Evolutionary conservation across 2,888 invertebrate genomes (phyloP), one percentile per base, ranked within the genome.

Genomic region (Onthophagus sagittarius): DNA sequence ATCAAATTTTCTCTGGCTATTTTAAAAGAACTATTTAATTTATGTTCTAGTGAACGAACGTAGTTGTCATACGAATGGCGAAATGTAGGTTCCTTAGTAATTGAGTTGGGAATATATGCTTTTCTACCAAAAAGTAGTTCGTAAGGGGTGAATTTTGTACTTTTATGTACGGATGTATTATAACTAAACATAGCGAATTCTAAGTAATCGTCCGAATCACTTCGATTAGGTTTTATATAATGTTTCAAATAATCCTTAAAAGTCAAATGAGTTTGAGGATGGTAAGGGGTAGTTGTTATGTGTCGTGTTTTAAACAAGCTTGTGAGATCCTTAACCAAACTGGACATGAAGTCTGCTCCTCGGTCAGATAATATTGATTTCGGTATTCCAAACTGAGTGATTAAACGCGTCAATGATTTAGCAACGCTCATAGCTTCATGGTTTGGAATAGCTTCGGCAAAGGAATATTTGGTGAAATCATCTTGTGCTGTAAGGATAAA

Each of bases 401-500:
- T 76, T 15, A 78, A 74, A 69, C 77, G 14, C 62, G 75, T 76
- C 7, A 80, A 77, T 62, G 53, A 76, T 71, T 77, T 77, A 0
- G 83, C 82, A 5, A 83, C 77, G 0, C 82, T 83, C 62, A 53
- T 23, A 0, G 84, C 79, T 77, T 82, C 81, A 15, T 80, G 78
- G 77, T 83, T 81, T 4, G 77, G 78, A 7, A 84, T 75, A 0
- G 82, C 75, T 63, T 75, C 77, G 5, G 82, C 82, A 74, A 78
- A 76, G 9, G 80, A 79, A 75, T 77, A 84, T 79, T 84, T 83
- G 0, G 82, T 81, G n/a, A 82, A 72, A 74, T 83, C 81, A 70
- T 83, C 82, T 78, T 82, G 81, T 5, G 82, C 23, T 0, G 83
- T 83, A 6, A 84, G 62, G 32, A 84, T 80, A 71, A 77, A 83